These are phyloP conservation scores for Acanthosepion lycidas DNA, from an alignment of 2,888 invertebrate species.

Conservation along the genomic window DNA sequence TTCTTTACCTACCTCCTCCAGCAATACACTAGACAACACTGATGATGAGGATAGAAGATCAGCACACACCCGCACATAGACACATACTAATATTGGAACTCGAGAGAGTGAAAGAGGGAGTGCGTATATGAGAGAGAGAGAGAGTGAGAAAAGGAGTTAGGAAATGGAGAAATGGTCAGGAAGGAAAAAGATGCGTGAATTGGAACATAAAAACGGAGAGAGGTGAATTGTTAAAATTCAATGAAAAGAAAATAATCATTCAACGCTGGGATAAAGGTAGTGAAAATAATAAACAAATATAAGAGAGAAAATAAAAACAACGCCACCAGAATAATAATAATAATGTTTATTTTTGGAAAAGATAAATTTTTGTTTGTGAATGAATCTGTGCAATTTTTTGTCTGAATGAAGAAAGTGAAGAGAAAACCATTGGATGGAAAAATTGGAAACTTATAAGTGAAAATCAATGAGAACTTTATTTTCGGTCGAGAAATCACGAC, in stretches of 20 bases:
- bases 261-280: neutral
- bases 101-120: neutral
- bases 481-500: no score
- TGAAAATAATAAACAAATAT: no score
- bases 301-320: neutral
- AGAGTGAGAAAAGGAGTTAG: neutral
- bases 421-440: no score
- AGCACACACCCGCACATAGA: neutral
- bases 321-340: no score
- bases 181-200: neutral
- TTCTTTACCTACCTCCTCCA: slow-evolving; percentile 23
- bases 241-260: no score
- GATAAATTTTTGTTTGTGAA: no score
- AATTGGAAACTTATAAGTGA: no score
- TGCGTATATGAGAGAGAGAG: neutral
- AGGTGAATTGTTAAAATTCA: neutral
- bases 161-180: neutral
- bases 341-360: no score
- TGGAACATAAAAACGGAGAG: neutral
- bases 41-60: neutral
- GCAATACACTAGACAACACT: neutral
- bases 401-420: no score
- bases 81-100: neutral
- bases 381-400: no score
- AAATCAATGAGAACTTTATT: no score